Base-by-base conservation (phyloP, 2,113 vertebrate genomes). In the Xyliphius kryptos region DNA sequence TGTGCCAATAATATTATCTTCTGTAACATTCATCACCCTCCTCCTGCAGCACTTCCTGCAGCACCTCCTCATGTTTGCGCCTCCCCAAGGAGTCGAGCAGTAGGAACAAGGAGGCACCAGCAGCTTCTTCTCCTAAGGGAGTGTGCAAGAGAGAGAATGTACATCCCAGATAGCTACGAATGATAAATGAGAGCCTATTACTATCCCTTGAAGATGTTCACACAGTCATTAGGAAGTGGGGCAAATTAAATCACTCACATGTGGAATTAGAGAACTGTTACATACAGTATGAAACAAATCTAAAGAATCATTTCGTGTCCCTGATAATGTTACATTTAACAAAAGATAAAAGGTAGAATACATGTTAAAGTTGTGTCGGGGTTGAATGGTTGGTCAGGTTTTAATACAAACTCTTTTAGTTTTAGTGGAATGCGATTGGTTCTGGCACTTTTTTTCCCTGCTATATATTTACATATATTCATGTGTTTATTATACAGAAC, bases 1-100 rank as follows among this genome's bases (percentile, higher is more conserved):
- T 91, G 89, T 90, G 88, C 85, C 86, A 87, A 81, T 78, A 87
- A 88, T 83, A 81, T 83, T 86, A 74, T 87, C 88, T 88, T 85
- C 84, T 75, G 71, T 80, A 78, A 82, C 82, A 87, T 90, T 91
- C 89, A 90, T 91, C 89, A 89, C 84, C 83, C 84, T 80, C 81
- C 86, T 83, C 87, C 88, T 83, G 82, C 38, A 58, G 65, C 65
- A 68, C 65, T 51, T 59, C 50, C 60, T 68, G 73, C 68, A 86
- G 86, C 84, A 81, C 83, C 86, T 85, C 82, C 86, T 52, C 56
- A 56, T 85, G 84, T 86, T 83, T 81, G 80, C 83, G 78, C 83
- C 83, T 84, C 85, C 84, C 85, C 80, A 80, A 85, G 85, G 83
- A 89, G 82, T 83, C 84, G 87, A 85, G 89, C 83, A 89, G 78